phyloP scores from a whole-genome alignment of 2,888 invertebrate species.

The Nymphalis urticae region DNA sequence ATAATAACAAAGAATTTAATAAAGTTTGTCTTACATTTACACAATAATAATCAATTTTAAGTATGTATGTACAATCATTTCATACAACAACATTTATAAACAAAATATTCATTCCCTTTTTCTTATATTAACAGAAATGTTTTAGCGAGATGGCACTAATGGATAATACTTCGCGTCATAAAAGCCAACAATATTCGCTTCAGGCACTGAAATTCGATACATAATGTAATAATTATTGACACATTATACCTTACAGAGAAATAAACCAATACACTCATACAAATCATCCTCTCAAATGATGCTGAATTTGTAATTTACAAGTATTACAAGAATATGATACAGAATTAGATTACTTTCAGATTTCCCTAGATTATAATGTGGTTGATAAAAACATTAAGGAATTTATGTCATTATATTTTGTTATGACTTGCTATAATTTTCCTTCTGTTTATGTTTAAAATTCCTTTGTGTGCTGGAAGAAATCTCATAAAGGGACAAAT shows the following conservation, averaged over 20 bases:
- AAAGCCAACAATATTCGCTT: slow-evolving; percentile 10
- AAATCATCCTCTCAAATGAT: too few relatives aligned
- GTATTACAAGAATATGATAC: too few relatives aligned
- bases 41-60: slow-evolving; percentile 52
- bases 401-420: too few relatives aligned
- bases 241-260: background rate
- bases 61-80: slow-evolving; percentile 60
- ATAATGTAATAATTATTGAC: slow-evolving; percentile 1
- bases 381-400: too few relatives aligned
- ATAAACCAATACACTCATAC: background rate
- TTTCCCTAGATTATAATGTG: too few relatives aligned
- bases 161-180: slow-evolving; percentile 14
- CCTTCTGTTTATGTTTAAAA: too few relatives aligned
- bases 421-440: too few relatives aligned
- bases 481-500: too few relatives aligned
- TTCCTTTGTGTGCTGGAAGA: too few relatives aligned
- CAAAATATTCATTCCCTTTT: slow-evolving; percentile 26
- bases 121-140: slow-evolving; percentile 1
- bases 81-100: slow-evolving; percentile 50
- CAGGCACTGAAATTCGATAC: slow-evolving; percentile 23
- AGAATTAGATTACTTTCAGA: too few relatives aligned
- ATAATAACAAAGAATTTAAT: slow-evolving; percentile 78
- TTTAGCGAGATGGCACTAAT: slow-evolving; percentile 21
- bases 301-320: too few relatives aligned
- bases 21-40: slow-evolving; percentile 69